Evolutionary conservation across 1,140 invertebrate genomes (phyloP).

Genomic region (Maniola jurtina): DNA sequence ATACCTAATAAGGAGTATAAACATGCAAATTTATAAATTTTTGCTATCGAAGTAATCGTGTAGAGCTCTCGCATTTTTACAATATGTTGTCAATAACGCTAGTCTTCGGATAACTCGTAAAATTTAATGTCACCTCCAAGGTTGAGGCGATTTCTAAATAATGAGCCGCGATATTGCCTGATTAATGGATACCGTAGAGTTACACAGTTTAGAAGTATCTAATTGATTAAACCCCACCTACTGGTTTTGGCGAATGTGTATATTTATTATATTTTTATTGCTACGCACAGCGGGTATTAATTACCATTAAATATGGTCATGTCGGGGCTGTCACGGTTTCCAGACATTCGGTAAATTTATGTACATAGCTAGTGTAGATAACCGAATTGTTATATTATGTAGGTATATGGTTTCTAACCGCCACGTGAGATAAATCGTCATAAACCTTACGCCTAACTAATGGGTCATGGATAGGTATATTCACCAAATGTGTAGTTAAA

Average conservation of each 20-base stretch:
- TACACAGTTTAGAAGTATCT: conserved; percentile 25
- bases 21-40: too few species aligned
- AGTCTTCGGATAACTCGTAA: conserved; percentile 42
- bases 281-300: conserved; percentile 19
- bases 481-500: too few species aligned
- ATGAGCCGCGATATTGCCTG: conserved; percentile 41
- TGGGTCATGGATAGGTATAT: too few species aligned
- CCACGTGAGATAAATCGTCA: background rate
- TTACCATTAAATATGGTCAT: conserved; percentile 20
- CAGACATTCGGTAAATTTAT: conserved; percentile 6
- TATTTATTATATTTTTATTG: conserved; percentile 5
- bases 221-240: conserved; percentile 31
- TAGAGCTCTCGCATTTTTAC: too few species aligned
- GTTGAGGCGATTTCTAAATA: conserved; percentile 39
- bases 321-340: conserved; percentile 9
- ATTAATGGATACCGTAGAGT: conserved; percentile 27
- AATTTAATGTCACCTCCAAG: conserved; percentile 37
- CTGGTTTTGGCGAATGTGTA: conserved; percentile 26
- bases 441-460: background rate
- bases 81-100: conserved; percentile 36
- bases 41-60: too few species aligned
- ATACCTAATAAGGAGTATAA: too few species aligned
- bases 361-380: conserved; percentile 8
- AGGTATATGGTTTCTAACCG: background rate
- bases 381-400: background rate